Conservation (phyloP, 2,888 invertebrate species). For the Ametastegia equiseti region DNA sequence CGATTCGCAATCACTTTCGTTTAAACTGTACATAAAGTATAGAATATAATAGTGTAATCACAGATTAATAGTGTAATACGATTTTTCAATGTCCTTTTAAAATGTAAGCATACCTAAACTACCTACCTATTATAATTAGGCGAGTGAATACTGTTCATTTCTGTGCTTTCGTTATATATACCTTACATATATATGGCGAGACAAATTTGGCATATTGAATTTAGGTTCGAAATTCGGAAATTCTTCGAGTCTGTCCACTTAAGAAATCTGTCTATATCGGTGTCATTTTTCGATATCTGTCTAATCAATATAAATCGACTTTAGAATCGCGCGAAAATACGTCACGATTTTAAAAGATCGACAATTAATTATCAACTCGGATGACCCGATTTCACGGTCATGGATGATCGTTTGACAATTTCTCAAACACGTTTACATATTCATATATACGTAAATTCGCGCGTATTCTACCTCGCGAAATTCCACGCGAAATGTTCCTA, state of each 20-base stretch:
- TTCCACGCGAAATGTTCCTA: conserved; percentile 73
- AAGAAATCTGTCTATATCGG: conserved; percentile 74
- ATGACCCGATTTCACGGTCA: neutral
- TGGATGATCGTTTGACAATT: neutral
- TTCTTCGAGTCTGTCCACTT: conserved; percentile 71
- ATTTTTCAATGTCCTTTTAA: conserved; percentile 75
- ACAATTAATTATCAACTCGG: conserved; percentile 9
- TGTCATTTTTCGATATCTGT: conserved; percentile 75
- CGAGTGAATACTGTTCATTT: conserved; percentile 63
- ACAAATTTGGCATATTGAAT: conserved; percentile 59
- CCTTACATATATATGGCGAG: conserved; percentile 54
- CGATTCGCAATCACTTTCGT: conserved; percentile 66
- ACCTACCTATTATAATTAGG: conserved; percentile 66
- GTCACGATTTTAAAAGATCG: conserved; percentile 55
- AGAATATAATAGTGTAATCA: conserved; percentile 64
- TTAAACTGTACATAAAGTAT: conserved; percentile 52
- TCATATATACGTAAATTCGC: conserved; percentile 61
- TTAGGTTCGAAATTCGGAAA: conserved; percentile 67
- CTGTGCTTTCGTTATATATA: conserved; percentile 69
- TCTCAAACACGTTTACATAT: conserved; percentile 45
- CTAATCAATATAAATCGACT: conserved; percentile 70
- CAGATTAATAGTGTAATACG: conserved; percentile 71
- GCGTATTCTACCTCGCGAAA: conserved; percentile 66
- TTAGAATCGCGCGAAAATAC: conserved; percentile 66
- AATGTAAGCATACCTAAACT: conserved; percentile 65